These are phyloP conservation scores for Thumatha senex DNA, from an alignment of 2,888 invertebrate genomes.

Conservation along the genomic window DNA sequence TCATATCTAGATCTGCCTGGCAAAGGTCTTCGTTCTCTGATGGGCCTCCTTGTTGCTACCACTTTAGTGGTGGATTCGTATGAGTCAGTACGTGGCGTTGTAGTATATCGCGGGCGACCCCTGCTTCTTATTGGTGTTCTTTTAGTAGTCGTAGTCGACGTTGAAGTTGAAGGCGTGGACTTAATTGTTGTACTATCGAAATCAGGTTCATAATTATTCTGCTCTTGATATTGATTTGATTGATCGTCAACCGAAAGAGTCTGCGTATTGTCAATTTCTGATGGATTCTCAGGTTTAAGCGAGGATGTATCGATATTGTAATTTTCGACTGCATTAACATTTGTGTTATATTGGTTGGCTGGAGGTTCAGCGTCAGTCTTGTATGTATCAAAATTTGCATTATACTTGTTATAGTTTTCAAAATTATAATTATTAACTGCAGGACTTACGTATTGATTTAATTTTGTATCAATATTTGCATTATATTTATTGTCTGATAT, in stretches of 20 bases:
- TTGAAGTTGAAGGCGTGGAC: slow-evolving; percentile 53
- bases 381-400: slow-evolving; percentile 24
- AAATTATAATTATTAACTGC: slow-evolving; percentile 7
- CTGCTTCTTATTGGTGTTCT: slow-evolving; percentile 59
- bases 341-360: slow-evolving; percentile 23
- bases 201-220: slow-evolving; percentile 54
- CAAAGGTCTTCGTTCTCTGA: slow-evolving; percentile 79
- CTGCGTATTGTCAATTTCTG: slow-evolving; percentile 43
- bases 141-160: slow-evolving; percentile 65
- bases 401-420: slow-evolving; percentile 10
- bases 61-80: slow-evolving; percentile 67
- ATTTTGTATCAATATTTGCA: slow-evolving; percentile 20
- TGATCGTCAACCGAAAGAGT: slow-evolving; percentile 41
- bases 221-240: slow-evolving; percentile 46
- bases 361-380: slow-evolving; percentile 13
- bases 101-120: slow-evolving; percentile 71
- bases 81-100: slow-evolving; percentile 66
- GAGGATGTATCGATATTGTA: slow-evolving; percentile 45
- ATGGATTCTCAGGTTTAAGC: slow-evolving; percentile 42
- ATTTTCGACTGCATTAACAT: slow-evolving; percentile 22
- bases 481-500: slow-evolving; percentile 9
- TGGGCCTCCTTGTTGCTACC: slow-evolving; percentile 72
- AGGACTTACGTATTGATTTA: slow-evolving; percentile 2
- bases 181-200: slow-evolving; percentile 47
- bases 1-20: slow-evolving; percentile 63